Evolutionary conservation across 92 coral and sea anemone species (phyloP).

Genomic region (Bergia puertoricense): DNA sequence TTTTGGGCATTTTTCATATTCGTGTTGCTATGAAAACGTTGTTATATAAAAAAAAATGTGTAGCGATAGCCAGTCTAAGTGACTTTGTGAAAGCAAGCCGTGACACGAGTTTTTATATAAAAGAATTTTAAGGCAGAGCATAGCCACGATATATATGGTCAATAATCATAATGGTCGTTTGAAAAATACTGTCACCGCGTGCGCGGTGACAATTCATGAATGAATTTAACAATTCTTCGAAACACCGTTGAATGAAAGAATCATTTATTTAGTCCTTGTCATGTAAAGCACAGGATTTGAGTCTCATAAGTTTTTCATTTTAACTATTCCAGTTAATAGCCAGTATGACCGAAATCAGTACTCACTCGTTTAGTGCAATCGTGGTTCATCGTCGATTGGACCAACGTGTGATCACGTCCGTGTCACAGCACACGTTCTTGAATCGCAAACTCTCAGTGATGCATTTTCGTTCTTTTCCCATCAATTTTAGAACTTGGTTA

Average conservation of each 20-base stretch:
- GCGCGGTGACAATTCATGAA: slow-evolving; percentile 36
- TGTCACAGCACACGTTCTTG: slow-evolving; percentile 8
- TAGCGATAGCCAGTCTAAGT: slow-evolving; percentile 32
- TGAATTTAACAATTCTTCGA: slow-evolving; percentile 28
- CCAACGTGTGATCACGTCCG: slow-evolving; percentile 3
- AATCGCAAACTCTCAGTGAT: slow-evolving; percentile 29
- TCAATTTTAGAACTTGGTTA: slow-evolving; percentile 6
- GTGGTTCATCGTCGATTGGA: no score
- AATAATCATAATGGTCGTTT: slow-evolving; percentile 22
- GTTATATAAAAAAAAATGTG: slow-evolving; percentile 30
- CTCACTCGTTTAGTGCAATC: slow-evolving; percentile 2
- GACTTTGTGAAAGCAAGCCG: slow-evolving; percentile 35
- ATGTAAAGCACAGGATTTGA: slow-evolving; percentile 16
- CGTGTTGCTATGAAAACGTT: slow-evolving; percentile 30
- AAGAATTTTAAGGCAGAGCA: slow-evolving; percentile 22
- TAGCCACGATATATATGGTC: slow-evolving; percentile 28
- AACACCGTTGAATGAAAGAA: slow-evolving; percentile 34
- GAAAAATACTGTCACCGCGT: slow-evolving; percentile 29
- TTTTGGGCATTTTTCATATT: slow-evolving; percentile 17
- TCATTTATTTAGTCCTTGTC: slow-evolving; percentile 36
- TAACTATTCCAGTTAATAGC: slow-evolving; percentile 17
- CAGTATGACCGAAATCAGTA: slow-evolving; percentile 13
- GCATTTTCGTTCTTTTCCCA: slow-evolving; percentile 10
- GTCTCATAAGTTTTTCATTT: not conserved
- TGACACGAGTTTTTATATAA: slow-evolving; percentile 27